Conservation (phyloP, 2,888 invertebrate genomes). For the Coenonympha arcania region DNA sequence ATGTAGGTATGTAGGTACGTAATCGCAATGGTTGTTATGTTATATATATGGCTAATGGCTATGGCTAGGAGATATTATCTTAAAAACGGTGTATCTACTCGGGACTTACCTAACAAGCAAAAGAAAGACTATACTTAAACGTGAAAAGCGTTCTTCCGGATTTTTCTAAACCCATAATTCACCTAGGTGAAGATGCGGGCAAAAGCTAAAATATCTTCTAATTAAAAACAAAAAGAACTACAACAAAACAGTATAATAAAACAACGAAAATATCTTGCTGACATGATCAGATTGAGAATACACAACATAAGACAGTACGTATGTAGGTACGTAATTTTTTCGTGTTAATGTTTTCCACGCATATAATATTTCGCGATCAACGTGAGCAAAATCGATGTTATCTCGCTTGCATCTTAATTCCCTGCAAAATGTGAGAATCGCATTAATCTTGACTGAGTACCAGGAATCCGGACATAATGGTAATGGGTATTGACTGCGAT, state of each 20-base stretch:
- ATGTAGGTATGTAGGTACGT: too few species aligned
- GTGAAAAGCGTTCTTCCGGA: too few species aligned
- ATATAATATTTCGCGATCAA: conserved; percentile 56
- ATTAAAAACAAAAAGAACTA: too few species aligned
- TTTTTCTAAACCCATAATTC: too few species aligned
- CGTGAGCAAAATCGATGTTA: conserved; percentile 49
- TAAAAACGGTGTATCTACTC: too few species aligned
- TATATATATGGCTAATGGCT: too few species aligned
- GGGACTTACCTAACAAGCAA: too few species aligned
- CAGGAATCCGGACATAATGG: conserved; percentile 38
- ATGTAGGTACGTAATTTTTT: conserved; percentile 25
- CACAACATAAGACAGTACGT: conserved; percentile 5
- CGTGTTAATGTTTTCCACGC: conserved; percentile 43
- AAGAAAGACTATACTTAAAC: too few species aligned
- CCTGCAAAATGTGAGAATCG: conserved; percentile 41
- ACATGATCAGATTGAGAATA: conserved; percentile 1
- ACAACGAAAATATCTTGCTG: background rate
- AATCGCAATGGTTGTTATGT: too few species aligned
- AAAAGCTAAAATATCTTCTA: too few species aligned
- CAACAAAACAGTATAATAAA: background rate
- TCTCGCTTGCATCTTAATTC: conserved; percentile 47
- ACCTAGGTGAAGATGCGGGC: too few species aligned
- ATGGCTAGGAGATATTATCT: too few species aligned
- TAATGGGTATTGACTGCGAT: conserved; percentile 33
- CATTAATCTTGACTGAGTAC: conserved; percentile 40